phyloP scores from a whole-genome alignment of 2,797 vertebrate genomes.

The Galago senegalensis region DNA sequence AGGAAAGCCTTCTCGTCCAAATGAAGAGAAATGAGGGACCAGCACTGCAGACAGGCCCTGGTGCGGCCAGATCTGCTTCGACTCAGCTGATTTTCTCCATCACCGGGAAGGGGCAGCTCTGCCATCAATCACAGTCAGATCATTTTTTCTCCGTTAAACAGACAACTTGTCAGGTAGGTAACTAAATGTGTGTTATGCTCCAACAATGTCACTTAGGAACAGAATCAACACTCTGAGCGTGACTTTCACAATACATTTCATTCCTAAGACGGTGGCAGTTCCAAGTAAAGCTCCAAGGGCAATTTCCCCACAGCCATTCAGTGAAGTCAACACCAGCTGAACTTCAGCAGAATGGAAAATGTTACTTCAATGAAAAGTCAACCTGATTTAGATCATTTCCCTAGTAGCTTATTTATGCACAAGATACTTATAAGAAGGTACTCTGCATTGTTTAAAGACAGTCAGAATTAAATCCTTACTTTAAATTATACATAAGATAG shows the following conservation, averaged over 20 bases:
- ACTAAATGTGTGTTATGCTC: slow-evolving; percentile 74
- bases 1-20: slow-evolving; percentile 84
- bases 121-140: slow-evolving; percentile 86
- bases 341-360: slow-evolving; percentile 67
- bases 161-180: slow-evolving; percentile 83
- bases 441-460: background rate
- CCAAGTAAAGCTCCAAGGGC: slow-evolving; percentile 71
- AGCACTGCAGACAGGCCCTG: slow-evolving; percentile 61
- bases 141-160: slow-evolving; percentile 82
- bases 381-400: slow-evolving; percentile 24
- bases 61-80: slow-evolving; percentile 79
- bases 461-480: background rate
- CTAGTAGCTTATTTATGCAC: background rate
- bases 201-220: slow-evolving; percentile 75
- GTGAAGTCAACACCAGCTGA: slow-evolving; percentile 65
- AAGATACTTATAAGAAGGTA: background rate
- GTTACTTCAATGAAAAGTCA: slow-evolving; percentile 53
- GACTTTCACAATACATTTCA: slow-evolving; percentile 79
- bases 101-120: slow-evolving; percentile 80
- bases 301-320: slow-evolving; percentile 67
- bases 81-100: slow-evolving; percentile 85
- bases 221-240: slow-evolving; percentile 56
- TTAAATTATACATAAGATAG: background rate
- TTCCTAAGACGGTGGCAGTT: background rate
- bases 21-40: slow-evolving; percentile 88